Conservation (phyloP, 2,888 invertebrate genomes). For the Neocrepidodera transversa region DNA sequence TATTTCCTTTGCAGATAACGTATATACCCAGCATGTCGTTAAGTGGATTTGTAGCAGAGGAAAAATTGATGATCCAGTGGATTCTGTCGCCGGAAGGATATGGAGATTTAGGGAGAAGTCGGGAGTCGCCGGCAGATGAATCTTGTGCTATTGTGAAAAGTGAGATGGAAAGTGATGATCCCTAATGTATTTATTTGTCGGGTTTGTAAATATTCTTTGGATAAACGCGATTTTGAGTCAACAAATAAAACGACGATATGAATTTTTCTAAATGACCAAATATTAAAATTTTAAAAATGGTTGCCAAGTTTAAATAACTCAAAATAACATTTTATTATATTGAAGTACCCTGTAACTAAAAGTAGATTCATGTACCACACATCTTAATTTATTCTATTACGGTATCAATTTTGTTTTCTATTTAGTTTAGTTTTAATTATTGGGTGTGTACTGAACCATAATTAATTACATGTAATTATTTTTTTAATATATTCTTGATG, state of each 20-base stretch:
- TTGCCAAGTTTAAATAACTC: too few relatives aligned
- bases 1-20: slow-evolving; percentile 25
- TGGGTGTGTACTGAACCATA: background rate
- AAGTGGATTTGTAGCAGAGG: slow-evolving; percentile 32
- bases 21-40: slow-evolving; percentile 35
- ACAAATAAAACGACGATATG: too few relatives aligned
- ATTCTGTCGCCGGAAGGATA: slow-evolving; percentile 38
- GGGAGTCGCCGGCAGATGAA: slow-evolving; percentile 21
- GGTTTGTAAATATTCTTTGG: slow-evolving; percentile 15
- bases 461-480: background rate
- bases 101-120: slow-evolving; percentile 38
- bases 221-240: too few relatives aligned
- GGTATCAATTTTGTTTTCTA: background rate
- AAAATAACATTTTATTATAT: too few relatives aligned
- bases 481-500: background rate
- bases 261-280: too few relatives aligned
- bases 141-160: slow-evolving; percentile 29
- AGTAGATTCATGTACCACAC: too few relatives aligned
- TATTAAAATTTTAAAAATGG: too few relatives aligned
- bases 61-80: slow-evolving; percentile 36
- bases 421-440: background rate
- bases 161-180: slow-evolving; percentile 29
- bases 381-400: too few relatives aligned
- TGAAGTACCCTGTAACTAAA: too few relatives aligned
- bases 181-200: slow-evolving; percentile 26